Base-by-base conservation (phyloP, 2,888 invertebrate species). In the Papilio gigon region DNA sequence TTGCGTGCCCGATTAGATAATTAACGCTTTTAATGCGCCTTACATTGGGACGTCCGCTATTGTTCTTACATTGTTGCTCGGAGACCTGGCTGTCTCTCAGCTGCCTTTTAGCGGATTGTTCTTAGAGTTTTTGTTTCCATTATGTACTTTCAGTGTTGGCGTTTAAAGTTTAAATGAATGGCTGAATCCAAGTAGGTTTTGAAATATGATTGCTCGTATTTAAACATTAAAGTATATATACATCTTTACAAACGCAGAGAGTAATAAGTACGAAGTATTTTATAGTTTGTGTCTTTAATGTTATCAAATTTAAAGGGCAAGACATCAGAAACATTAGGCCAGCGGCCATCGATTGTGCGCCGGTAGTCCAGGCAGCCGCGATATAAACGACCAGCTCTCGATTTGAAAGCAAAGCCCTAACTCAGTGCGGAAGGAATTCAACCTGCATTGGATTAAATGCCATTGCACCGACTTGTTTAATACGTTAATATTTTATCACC, bases 1-100 rank as follows among this genome's bases (percentile, higher is more conserved):
- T 86, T 84, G 86, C 85, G 83, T 80, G 82, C 79, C 70, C 78
- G 87, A 88, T 86, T 87, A 86, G 84, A 87, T 86, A 87, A 89
- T 88, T 89, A 89, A 88, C 83, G 81, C 80, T 76, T 78, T 83
- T 74, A 70, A 71, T 69, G 71, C 65, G 65, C 17, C 59, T 50
- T 60, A 42, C 50, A 62, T 65, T 40, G 58, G 63, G 50, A 64
- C 68, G 58, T 63, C 58, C 58, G 30, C 65, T 40, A 68, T 53
- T 68, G 68, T 68, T 65, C 60, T 30, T 65, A 65, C 59, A 63
- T 68, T 68, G 68, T 63, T 68, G 20, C 64, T 40, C 64, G 37
- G 53, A 50, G 47, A 17, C 60, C 22, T 47, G 59, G 11, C 44
- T 65, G 58, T 40, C 22, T 14, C 58, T 42, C 4, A 42, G 53